Evolutionary conservation across 1,140 invertebrate species (phyloP), one percentile per base, ranked within the genome.

Genomic region (Ceratina calcarata): DNA sequence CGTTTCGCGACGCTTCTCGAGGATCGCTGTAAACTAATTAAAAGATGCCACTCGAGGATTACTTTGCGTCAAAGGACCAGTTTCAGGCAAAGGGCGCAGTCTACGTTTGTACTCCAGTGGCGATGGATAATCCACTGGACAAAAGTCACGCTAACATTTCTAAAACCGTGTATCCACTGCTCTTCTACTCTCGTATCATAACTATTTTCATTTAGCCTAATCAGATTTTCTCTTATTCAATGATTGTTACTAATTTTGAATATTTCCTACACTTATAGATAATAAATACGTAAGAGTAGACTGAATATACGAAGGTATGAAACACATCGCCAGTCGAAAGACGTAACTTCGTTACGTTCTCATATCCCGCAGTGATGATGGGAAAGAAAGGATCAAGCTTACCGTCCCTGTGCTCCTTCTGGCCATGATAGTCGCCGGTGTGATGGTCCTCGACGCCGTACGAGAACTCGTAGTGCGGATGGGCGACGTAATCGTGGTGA

Each of bases 381-480:
- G 32, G 6, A 37, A 37, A 37, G 32, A 37, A 37, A 37, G 32
- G 32, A 37, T 37, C 32, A 37, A 37, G 27, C 75, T 89, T 84
- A 85, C 95, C 95, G 72, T 95, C 94, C 55, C 95, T 91, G 32
- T 93, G 91, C 85, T 95, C 95, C 64, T 93, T 92, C 84, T 95
- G 95, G 1, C 94, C 93, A 81, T 95, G 95, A 84, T 94, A 94
- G 87, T 95, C 95, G 24, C 94, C 94, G 13, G 95, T 95, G 69
- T 94, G 89, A 24, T 94, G 93, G 83, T 95, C 95, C 81, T 94
- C 94, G 18, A 95, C 94, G 1, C 94, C 95, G 83, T 95, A 95
- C 84, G 95, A 94, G 89, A 95, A 95, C 82, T 93, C 91, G 90
- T 95, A 95, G 82, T 92, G 92, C 18, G 93, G 93, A 76, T 93